These are phyloP conservation scores for Oreochromis grahami DNA, from an alignment of 2,797 vertebrate genomes.

Conservation along the genomic window DNA sequence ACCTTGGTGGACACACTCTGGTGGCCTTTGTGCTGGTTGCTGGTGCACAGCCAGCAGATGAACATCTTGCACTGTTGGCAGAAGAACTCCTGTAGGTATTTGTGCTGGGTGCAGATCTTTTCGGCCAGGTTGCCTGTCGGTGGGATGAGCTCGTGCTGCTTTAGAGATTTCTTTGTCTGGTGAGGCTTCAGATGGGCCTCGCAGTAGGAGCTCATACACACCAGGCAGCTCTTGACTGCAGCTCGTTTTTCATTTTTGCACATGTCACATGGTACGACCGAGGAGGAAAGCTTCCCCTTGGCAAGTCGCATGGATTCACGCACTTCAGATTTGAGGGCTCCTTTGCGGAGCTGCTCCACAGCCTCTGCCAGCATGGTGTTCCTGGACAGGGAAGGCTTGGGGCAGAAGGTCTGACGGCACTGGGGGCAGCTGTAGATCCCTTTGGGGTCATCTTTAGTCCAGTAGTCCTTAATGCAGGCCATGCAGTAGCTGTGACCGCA, in stretches of 20 bases:
- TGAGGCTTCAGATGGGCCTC: slow-evolving; percentile 76
- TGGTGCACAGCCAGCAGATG: slow-evolving; percentile 81
- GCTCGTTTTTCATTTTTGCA: slow-evolving; percentile 61
- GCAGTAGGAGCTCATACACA: slow-evolving; percentile 80
- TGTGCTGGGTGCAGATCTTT: slow-evolving; percentile 81
- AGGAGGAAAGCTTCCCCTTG: slow-evolving; percentile 30
- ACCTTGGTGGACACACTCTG: slow-evolving; percentile 74
- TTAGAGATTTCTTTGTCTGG: slow-evolving; percentile 64
- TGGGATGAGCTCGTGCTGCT: slow-evolving; percentile 73
- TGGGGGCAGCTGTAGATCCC: slow-evolving; percentile 78
- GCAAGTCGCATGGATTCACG: slow-evolving; percentile 63
- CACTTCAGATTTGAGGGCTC: slow-evolving; percentile 34
- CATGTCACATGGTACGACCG: slow-evolving; percentile 67
- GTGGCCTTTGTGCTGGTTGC: slow-evolving; percentile 76
- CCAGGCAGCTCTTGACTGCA: slow-evolving; percentile 75
- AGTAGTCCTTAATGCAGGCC: slow-evolving; percentile 79
- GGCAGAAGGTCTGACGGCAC: slow-evolving; percentile 74
- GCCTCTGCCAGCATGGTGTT: slow-evolving; percentile 84
- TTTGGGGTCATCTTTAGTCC: slow-evolving; percentile 73
- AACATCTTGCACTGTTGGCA: slow-evolving; percentile 73
- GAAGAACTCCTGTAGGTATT: slow-evolving; percentile 82
- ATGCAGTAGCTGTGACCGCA: slow-evolving; percentile 85
- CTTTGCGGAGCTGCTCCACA: slow-evolving; percentile 77
- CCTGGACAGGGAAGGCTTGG: slow-evolving; percentile 71
- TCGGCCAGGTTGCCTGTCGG: slow-evolving; percentile 68